phyloP scores from a whole-genome alignment of 2,113 vertebrate species.

The Cyprinus carpio region DNA sequence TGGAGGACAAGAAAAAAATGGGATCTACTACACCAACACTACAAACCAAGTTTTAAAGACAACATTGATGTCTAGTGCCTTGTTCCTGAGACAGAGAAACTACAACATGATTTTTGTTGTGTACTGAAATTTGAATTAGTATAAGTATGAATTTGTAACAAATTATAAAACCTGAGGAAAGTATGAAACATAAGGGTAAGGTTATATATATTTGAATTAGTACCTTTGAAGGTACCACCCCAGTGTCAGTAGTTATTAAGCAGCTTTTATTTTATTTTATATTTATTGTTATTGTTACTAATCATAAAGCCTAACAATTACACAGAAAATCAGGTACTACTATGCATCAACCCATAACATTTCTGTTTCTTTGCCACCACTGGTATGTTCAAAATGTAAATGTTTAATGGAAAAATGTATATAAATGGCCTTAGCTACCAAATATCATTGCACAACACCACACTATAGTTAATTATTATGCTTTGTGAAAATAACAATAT shows the following conservation, averaged over 20 bases:
- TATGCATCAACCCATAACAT: background rate
- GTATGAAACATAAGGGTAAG: background rate
- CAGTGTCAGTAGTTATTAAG: background rate
- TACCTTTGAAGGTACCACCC: background rate
- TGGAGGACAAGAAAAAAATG: conserved; percentile 16
- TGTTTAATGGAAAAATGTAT: background rate
- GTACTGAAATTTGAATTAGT: background rate
- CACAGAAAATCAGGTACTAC: background rate
- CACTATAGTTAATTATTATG: background rate
- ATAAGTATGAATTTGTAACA: background rate
- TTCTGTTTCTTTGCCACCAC: background rate
- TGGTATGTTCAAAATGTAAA: background rate
- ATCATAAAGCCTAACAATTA: background rate
- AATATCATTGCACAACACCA: background rate
- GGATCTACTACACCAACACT: background rate
- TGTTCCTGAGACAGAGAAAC: background rate
- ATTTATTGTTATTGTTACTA: conserved; percentile 6
- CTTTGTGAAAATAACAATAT: background rate
- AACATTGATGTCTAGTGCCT: background rate
- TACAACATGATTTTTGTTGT: background rate
- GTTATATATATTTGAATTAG: background rate
- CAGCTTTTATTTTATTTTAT: background rate
- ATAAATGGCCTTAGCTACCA: background rate
- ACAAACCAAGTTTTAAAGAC: conserved; percentile 53
- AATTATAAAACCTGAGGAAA: background rate